These are phyloP conservation scores for Murina feae DNA, from an alignment of 2,113 vertebrate species.

Conservation along the genomic window DNA sequence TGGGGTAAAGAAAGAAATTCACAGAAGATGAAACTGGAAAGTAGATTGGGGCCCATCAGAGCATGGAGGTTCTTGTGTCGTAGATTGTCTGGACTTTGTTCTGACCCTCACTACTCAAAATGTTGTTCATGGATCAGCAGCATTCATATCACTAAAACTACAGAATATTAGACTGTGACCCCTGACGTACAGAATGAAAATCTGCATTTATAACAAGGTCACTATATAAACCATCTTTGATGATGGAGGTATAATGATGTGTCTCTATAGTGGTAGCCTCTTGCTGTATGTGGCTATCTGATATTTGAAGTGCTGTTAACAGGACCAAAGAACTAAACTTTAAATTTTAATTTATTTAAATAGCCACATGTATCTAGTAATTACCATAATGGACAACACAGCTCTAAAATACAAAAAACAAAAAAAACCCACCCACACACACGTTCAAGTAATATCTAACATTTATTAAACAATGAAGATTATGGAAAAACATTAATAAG, in stretches of 20 bases:
- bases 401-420: background rate
- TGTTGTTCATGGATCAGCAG: background rate
- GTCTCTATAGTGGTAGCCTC: background rate
- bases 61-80: background rate
- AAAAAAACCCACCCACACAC: background rate
- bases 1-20: background rate
- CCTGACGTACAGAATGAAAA: background rate
- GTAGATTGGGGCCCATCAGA: background rate
- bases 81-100: background rate
- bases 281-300: background rate
- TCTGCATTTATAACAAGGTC: background rate
- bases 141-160: background rate
- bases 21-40: background rate
- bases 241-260: background rate
- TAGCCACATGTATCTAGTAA: background rate
- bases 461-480: constrained; percentile 72
- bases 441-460: constrained; percentile 50
- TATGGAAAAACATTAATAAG: constrained; percentile 59
- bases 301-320: background rate
- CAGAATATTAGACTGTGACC: background rate
- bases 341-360: constrained; percentile 18
- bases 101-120: background rate
- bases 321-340: background rate
- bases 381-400: background rate
- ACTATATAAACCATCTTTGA: background rate